Evolutionary conservation across 2,113 vertebrate species (phyloP).

Genomic region (Coptodon rendalli): DNA sequence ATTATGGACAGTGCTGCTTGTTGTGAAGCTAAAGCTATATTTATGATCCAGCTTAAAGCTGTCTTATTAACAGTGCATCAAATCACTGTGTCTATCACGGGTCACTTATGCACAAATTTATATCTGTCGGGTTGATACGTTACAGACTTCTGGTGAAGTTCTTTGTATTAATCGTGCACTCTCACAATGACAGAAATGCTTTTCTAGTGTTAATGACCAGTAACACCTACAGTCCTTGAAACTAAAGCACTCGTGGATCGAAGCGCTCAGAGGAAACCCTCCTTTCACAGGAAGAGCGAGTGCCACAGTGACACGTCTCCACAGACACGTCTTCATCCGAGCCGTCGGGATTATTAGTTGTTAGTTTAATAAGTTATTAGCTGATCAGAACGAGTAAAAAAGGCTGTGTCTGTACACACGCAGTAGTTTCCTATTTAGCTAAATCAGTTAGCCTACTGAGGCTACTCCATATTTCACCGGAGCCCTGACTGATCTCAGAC

Average conservation of each 20-base stretch:
- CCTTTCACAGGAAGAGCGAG: background rate
- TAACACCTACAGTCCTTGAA: background rate
- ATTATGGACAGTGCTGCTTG: background rate
- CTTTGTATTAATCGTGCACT: background rate
- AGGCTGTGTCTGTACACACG: background rate
- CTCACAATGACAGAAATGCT: background rate
- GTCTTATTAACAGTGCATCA: background rate
- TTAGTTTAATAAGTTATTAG: background rate
- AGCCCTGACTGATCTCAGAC: conserved; percentile 32
- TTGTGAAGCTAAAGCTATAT: background rate
- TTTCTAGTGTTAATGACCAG: background rate
- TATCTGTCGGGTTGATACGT: background rate
- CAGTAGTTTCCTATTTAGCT: background rate
- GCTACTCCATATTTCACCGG: conserved; percentile 34
- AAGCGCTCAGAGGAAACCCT: background rate
- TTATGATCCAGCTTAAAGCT: background rate
- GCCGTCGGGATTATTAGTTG: background rate
- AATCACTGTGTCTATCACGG: background rate
- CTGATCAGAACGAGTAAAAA: background rate
- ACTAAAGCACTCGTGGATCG: background rate
- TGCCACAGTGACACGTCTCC: background rate
- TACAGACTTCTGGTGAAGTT: background rate
- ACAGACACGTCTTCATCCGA: conserved; percentile 15
- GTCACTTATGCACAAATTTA: background rate
- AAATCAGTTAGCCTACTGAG: conserved; percentile 32